phyloP scores from a whole-genome alignment of 2,113 vertebrate species.

The Fulica atra region DNA sequence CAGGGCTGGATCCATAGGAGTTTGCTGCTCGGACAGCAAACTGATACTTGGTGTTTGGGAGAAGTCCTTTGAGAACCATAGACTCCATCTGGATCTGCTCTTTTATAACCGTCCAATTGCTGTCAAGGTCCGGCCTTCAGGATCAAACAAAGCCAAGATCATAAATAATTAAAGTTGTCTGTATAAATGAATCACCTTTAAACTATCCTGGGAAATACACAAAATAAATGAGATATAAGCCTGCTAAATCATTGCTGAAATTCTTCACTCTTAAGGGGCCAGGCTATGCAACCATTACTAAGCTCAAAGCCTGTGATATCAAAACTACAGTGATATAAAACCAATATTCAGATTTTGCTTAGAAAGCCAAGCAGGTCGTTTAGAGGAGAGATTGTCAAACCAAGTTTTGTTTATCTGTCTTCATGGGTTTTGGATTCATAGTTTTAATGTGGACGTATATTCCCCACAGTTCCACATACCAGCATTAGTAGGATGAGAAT shows the following conservation, averaged over 20 bases:
- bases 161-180: conserved; percentile 10
- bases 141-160: conserved; percentile 21
- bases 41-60: conserved; percentile 88
- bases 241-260: background rate
- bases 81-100: conserved; percentile 89
- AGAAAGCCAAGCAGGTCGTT: background rate
- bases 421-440: background rate
- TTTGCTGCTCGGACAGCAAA: conserved; percentile 89
- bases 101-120: conserved; percentile 87
- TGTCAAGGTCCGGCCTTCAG: conserved; percentile 89
- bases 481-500: background rate
- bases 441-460: background rate
- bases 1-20: conserved; percentile 81
- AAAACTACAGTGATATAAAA: background rate
- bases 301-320: background rate
- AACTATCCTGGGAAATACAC: background rate
- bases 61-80: conserved; percentile 91
- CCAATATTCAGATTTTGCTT: background rate
- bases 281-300: background rate
- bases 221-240: background rate
- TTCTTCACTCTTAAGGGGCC: background rate
- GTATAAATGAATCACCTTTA: background rate
- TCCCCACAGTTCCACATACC: background rate
- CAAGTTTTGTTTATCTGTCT: background rate
- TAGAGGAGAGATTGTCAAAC: background rate